Evolutionary conservation across 1,140 invertebrate genomes (phyloP).

Genomic region (Muscidifurax raptorellus): DNA sequence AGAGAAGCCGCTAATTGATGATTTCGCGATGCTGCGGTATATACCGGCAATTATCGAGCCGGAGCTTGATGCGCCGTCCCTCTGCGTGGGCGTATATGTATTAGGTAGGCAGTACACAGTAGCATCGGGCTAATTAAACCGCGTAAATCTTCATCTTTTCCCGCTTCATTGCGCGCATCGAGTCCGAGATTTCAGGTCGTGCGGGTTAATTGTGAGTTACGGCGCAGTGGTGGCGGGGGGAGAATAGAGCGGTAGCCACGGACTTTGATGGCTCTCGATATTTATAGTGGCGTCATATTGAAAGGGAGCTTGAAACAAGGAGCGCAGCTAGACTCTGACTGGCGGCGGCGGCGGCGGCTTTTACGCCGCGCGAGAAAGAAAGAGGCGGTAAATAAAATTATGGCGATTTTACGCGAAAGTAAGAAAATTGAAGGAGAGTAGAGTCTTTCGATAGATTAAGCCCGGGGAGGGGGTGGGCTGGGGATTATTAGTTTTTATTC

Average conservation of each 20-base stretch:
- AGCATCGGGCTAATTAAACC: conserved; percentile 43
- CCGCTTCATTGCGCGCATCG: background rate
- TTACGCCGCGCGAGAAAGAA: background rate
- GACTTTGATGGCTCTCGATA: conserved; percentile 15
- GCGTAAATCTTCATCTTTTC: conserved; percentile 49
- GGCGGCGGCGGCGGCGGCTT: background rate
- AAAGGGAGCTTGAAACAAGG: conserved; percentile 28
- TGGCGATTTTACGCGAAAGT: conserved; percentile 40
- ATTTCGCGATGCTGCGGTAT: background rate
- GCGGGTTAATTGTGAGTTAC: conserved; percentile 49
- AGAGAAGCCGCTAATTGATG: conserved; percentile 29
- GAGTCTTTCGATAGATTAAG: conserved; percentile 35
- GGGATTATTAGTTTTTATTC: conserved; percentile 42
- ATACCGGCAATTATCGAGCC: conserved; percentile 30
- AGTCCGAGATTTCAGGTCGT: conserved; percentile 33
- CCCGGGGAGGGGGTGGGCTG: background rate
- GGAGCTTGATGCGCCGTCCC: background rate
- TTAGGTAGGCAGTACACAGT: background rate
- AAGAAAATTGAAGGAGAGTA: conserved; percentile 21
- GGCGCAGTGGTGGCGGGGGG: background rate
- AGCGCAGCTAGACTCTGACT: background rate
- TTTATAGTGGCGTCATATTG: conserved; percentile 38
- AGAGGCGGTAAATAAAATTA: conserved; percentile 50
- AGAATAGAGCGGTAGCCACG: background rate
- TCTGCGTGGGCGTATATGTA: background rate